Evolutionary conservation across 2,888 invertebrate genomes (phyloP).

Genomic region (Gibbula magus): DNA sequence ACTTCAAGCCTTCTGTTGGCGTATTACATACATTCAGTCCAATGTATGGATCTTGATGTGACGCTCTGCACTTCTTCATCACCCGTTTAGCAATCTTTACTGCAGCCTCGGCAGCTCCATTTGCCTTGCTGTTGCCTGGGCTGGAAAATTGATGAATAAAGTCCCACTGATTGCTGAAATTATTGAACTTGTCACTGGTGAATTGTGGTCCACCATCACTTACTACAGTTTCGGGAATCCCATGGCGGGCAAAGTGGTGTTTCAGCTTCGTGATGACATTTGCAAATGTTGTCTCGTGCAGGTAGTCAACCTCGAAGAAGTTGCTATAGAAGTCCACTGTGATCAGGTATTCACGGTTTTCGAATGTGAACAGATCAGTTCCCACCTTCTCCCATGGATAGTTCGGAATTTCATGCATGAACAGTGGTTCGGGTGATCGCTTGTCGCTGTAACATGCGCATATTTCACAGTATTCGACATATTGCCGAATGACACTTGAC

Average conservation of each 20-base stretch:
- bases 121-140: no score
- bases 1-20: no score
- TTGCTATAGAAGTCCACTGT: constrained; percentile 44
- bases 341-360: constrained; percentile 40
- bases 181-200: constrained; percentile 22
- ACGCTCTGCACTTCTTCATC: no score
- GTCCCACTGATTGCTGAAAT: constrained; percentile 1
- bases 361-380: no score
- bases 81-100: no score
- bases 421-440: constrained; percentile 37
- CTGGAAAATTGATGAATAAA: constrained; percentile 31
- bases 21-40: no score
- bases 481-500: constrained; percentile 38
- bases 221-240: constrained; percentile 33
- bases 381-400: constrained; percentile 37
- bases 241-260: constrained; percentile 35
- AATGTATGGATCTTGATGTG: neutral
- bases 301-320: constrained; percentile 44
- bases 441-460: constrained; percentile 28
- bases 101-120: no score
- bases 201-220: no score
- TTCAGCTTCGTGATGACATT: constrained; percentile 43
- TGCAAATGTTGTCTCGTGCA: constrained; percentile 31
- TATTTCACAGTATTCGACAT: constrained; percentile 37
- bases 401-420: constrained; percentile 34